Evolutionary conservation across 2,888 invertebrate genomes (phyloP).

Genomic region (Homarus gammarus): DNA sequence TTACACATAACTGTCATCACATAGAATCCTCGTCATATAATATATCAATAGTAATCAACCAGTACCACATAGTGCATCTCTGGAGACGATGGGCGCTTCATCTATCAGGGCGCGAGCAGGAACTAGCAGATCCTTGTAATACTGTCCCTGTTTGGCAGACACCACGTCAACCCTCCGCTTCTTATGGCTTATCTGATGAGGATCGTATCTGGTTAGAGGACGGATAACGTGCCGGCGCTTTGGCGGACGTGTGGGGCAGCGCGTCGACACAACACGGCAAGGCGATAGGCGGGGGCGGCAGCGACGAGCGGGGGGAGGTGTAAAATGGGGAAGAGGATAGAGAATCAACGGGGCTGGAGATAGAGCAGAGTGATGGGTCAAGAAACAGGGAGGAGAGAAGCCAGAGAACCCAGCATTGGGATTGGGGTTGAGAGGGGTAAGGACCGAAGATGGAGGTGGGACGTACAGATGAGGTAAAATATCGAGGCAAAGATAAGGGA

Average conservation of each 20-base stretch:
- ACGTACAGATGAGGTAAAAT: neutral
- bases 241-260: neutral
- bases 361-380: neutral
- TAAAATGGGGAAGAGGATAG: no score
- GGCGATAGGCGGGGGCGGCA: neutral
- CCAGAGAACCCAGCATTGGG: neutral
- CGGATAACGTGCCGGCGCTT: conserved; percentile 6
- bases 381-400: neutral
- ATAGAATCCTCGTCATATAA: no score
- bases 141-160: conserved; percentile 18
- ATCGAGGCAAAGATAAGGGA: neutral
- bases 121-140: conserved; percentile 30
- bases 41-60: no score
- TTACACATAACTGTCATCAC: no score
- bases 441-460: neutral
- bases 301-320: no score
- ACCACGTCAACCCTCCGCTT: conserved; percentile 3
- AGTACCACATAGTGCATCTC: no score
- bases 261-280: no score
- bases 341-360: no score
- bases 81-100: neutral
- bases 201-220: conserved; percentile 26
- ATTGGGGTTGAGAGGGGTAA: neutral
- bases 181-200: conserved; percentile 24
- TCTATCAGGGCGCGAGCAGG: conserved; percentile 21